Evolutionary conservation across 2,113 vertebrate genomes (phyloP).

Genomic region (Ophiodon elongatus): DNA sequence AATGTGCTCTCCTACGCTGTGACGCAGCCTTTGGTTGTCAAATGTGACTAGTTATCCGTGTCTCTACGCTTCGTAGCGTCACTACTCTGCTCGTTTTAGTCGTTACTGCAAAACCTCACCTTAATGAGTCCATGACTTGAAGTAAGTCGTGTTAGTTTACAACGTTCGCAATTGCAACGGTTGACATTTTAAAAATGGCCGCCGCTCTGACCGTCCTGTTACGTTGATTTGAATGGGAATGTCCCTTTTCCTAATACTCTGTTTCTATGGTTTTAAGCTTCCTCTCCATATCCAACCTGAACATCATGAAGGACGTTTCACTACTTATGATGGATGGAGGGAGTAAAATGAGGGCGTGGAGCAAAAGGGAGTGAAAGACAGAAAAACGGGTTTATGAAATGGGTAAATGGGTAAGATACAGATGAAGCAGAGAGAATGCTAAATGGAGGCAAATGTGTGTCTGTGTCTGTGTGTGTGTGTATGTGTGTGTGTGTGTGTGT

Average conservation of each 20-base stretch:
- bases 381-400: background rate
- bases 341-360: background rate
- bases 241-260: background rate
- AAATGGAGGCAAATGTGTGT: background rate
- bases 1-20: too few species aligned
- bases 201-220: too few species aligned
- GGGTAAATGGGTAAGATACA: background rate
- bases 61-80: too few species aligned
- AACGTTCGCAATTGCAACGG: too few species aligned
- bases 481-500: constrained; percentile 34
- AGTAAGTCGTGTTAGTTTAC: too few species aligned
- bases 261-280: background rate
- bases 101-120: too few species aligned
- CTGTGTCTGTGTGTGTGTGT: constrained; percentile 4
- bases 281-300: background rate
- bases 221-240: background rate
- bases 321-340: background rate
- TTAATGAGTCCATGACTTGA: too few species aligned
- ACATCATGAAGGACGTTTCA: background rate
- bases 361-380: background rate
- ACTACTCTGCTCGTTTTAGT: too few species aligned
- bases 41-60: too few species aligned
- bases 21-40: too few species aligned
- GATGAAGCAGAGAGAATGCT: background rate
- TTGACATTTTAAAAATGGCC: too few species aligned